These are phyloP conservation scores for Drosophila virilis DNA, from an alignment of 1,140 invertebrate species.

Conservation along the genomic window DNA sequence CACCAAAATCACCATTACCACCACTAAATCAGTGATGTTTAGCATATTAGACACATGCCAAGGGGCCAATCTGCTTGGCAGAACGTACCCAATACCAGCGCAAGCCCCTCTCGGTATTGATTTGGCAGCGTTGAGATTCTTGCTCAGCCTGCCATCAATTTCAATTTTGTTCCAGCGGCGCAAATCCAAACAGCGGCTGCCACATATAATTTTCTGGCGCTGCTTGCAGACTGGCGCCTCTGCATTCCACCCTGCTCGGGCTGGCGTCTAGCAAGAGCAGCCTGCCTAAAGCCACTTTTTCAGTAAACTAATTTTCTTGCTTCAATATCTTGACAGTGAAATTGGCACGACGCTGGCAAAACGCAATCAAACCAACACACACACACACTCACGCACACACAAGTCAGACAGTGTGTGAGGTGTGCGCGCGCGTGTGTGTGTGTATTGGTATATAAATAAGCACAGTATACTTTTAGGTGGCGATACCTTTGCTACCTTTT, in stretches of 20 bases:
- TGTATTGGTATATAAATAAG: conserved; percentile 49
- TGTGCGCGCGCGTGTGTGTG: conserved; percentile 22
- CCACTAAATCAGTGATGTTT: conserved; percentile 75
- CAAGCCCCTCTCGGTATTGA: conserved; percentile 54
- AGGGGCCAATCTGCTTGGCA: conserved; percentile 36
- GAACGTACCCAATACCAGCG: background rate
- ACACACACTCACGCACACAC: conserved; percentile 27
- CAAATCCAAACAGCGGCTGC: conserved; percentile 79
- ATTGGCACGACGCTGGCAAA: conserved; percentile 80
- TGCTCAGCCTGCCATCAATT: conserved; percentile 78
- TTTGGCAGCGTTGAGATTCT: conserved; percentile 57
- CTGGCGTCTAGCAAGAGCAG: background rate
- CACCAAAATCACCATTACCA: conserved; percentile 43
- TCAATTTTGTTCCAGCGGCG: conserved; percentile 74
- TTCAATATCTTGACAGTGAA: conserved; percentile 84
- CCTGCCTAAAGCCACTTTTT: conserved; percentile 63
- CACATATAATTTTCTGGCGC: conserved; percentile 74
- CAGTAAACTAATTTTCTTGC: conserved; percentile 84
- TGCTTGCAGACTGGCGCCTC: conserved; percentile 57
- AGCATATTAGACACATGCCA: conserved; percentile 78
- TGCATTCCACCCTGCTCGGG: background rate
- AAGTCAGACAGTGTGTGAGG: conserved; percentile 2
- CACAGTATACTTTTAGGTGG: conserved; percentile 41
- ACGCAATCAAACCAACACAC: conserved; percentile 61
- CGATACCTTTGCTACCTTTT: conserved; percentile 37